Base-by-base conservation (phyloP, 2,797 vertebrate species). In the Thunnus albacares region DNA sequence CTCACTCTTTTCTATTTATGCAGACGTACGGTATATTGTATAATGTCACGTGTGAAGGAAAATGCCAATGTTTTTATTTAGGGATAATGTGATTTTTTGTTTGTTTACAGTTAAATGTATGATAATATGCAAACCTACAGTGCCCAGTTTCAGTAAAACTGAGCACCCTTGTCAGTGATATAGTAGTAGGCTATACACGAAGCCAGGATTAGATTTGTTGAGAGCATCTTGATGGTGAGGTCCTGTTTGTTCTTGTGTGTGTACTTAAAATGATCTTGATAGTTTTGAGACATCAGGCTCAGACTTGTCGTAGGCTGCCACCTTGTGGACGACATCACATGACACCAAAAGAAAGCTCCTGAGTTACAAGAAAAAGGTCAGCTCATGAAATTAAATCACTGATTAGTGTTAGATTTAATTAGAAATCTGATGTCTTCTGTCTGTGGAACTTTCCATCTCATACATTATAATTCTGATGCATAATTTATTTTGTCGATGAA, bases 121-220 rank as follows among this genome's bases (percentile, higher is more conserved):
- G 78, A 90, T 85, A 68, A 91, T 92, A 95, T 94, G 94, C 94
- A 95, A 95, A 90, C 90, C 90, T 82, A 84, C 78, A 85, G 91
- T 93, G 89, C 90, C 89, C 91, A 67, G 83, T 76, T 87, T 57
- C 24, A 57, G 76, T 75, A 22, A 78, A 88, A 77, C 81, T 81
- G 83, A 90, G 88, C 85, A 80, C 64, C 55, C 76, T 77, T 26
- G 71, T 82, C 80, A 76, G 83, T 88, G 79, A 87, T 64, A 74
- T 30, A 55, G 78, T 81, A 51, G 79, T 77, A 62, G 81, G 49
- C 38, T 49, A 41, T 24, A 83, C 52, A 55, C 61, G 60, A 51
- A 51, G 41, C 43, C 70, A 72, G 77, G 65, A 69, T 68, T 84
- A 67, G 75, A 60, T 47, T 58, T 85, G 66, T 71, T 33, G 60